Evolutionary conservation across 2,113 vertebrate genomes (phyloP).

Genomic region (Antigone vipio): DNA sequence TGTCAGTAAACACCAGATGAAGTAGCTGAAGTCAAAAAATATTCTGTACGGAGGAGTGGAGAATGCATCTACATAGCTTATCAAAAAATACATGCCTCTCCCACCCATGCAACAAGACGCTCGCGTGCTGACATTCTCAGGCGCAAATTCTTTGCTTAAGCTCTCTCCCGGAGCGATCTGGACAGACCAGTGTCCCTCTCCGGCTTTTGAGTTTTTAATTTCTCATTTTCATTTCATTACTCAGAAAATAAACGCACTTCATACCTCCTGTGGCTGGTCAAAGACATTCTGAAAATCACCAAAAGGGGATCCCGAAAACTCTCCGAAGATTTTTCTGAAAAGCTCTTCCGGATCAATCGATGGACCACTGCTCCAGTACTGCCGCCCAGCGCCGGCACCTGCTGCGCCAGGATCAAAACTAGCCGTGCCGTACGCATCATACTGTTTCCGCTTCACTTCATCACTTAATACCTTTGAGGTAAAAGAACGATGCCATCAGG

Average conservation of each 20-base stretch:
- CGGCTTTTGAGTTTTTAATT: not conserved
- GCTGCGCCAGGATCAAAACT: constrained; percentile 81
- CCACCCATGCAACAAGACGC: not conserved
- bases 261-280: constrained; percentile 92
- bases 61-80: not conserved
- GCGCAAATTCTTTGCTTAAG: not conserved
- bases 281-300: constrained; percentile 89
- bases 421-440: constrained; percentile 85
- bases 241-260: not conserved
- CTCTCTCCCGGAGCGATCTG: rapidly evolving
- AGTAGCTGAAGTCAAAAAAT: not conserved
- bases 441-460: constrained; percentile 92
- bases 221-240: not conserved
- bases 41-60: not conserved
- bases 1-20: not conserved
- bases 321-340: constrained; percentile 96
- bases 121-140: not conserved
- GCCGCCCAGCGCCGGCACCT: constrained; percentile 69
- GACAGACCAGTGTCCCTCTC: not conserved
- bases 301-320: constrained; percentile 87
- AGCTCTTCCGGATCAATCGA: constrained; percentile 91
- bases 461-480: constrained; percentile 85
- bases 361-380: constrained; percentile 86
- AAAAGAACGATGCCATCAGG: not conserved
- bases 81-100: not conserved